Evolutionary conservation across 1,140 invertebrate species (phyloP).

Genomic region (Cepaea nemoralis): DNA sequence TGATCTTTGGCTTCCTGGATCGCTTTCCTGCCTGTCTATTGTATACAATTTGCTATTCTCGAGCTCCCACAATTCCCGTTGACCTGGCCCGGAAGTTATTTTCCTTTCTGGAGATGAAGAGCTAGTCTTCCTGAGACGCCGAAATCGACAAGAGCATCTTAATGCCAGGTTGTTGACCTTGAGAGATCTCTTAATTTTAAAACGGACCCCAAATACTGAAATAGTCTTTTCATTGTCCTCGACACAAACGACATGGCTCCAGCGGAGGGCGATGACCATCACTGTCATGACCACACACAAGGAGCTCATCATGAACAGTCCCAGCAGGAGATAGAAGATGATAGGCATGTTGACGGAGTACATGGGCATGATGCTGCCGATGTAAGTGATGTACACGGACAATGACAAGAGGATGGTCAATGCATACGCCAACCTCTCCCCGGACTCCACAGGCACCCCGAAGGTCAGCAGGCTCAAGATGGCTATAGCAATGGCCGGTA

Average conservation of each 20-base stretch:
- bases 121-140: not conserved
- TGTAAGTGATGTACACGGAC: slow-evolving; percentile 67
- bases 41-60: not conserved
- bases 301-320: slow-evolving; percentile 28
- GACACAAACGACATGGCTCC: not conserved
- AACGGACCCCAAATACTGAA: not conserved
- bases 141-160: not conserved
- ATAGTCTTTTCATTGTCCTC: not conserved
- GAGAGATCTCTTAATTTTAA: not conserved
- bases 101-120: not conserved
- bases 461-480: slow-evolving; percentile 57
- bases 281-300: slow-evolving; percentile 23
- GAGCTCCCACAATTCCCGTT: not conserved
- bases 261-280: slow-evolving; percentile 13
- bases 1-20: not conserved
- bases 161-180: not conserved
- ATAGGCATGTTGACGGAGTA: slow-evolving; percentile 47
- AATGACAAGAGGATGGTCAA: slow-evolving; percentile 68
- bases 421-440: slow-evolving; percentile 63
- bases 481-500: slow-evolving; percentile 54
- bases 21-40: not conserved
- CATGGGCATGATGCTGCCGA: slow-evolving; percentile 65
- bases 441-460: slow-evolving; percentile 61
- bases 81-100: not conserved
- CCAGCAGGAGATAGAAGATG: not conserved